Percentiles rank a stretch among this genome's conserved stretches.
phyloP scores from a whole-genome alignment of 2,113 vertebrate species.

The Chauna torquata region DNA sequence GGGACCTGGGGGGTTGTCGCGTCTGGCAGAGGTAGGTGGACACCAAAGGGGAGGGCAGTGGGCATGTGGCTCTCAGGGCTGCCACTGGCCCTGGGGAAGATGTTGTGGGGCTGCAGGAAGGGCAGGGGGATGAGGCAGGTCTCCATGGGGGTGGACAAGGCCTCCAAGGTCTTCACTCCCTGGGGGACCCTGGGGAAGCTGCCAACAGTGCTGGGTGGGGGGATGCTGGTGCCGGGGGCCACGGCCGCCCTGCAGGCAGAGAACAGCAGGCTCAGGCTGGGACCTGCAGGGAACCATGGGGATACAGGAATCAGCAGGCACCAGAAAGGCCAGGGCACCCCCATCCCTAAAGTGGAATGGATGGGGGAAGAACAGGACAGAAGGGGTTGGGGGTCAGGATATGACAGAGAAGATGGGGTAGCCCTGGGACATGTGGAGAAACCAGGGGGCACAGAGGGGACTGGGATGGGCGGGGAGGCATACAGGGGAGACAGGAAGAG shows the following conservation, averaged over 20 bases:
- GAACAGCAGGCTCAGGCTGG: background rate
- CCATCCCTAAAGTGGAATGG: too few relatives aligned
- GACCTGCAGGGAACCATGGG: background rate
- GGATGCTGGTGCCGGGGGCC: conserved; percentile 28
- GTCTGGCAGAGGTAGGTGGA: background rate
- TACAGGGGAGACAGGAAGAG: too few relatives aligned
- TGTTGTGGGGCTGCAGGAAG: conserved; percentile 69
- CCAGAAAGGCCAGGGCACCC: background rate
- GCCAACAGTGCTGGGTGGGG: background rate
- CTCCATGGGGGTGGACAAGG: background rate
- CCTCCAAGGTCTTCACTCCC: background rate
- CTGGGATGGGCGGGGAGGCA: rapidly evolving
- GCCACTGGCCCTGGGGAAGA: background rate
- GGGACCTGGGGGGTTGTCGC: background rate
- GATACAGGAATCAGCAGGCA: background rate
- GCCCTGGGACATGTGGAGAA: background rate
- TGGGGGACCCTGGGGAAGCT: background rate
- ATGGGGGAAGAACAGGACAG: rapidly evolving
- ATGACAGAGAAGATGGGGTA: background rate
- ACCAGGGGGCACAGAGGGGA: background rate
- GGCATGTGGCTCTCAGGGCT: conserved; percentile 58
- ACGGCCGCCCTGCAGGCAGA: background rate
- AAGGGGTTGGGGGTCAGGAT: background rate
- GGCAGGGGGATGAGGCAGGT: background rate
- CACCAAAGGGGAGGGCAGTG: conserved; percentile 10